Base-by-base conservation (phyloP, 1,140 invertebrate species). In the Colletes latitarsis region DNA sequence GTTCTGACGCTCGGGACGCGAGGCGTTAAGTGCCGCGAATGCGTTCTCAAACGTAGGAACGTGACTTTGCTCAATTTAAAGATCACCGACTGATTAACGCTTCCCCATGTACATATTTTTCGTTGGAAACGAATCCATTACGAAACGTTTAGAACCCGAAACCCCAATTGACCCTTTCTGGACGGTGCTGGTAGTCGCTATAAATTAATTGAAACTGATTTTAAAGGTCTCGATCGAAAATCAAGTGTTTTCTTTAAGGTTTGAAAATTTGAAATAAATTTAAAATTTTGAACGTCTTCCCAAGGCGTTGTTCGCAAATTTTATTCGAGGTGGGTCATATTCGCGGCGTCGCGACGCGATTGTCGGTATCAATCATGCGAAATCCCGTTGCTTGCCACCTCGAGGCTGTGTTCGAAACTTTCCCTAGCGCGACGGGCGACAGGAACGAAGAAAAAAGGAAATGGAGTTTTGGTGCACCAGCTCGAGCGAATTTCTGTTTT, bases 341-440 rank as follows among this genome's bases (percentile, higher is more conserved):
- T 67, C 72, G 74, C 62, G 43, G 41, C 52, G 49, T 84, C 49
- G 70, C 67, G 77, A 78, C 81, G 68, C 62, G 75, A 70, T 77
- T 58, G 74, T 69, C 66, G 77, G 76, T 82, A 89, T 88, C 81
- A 85, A 89, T 89, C 88, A 88, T 81, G 19, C 77, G 49, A 14
- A 4, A 73, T 64, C 81, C 83, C 57, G 75, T 68, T 79, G 62
- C 81, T 76, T 68, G 77, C 72, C 84, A 74, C 81, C 84, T 84
- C 77, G 63, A 75, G 83, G 82, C 83, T 80, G 46, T 69, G 75
- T 60, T 81, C 82, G 46, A 69, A 85, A 85, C 73, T 82, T 85
- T 84, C 70, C 41, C 10, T 43, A 52, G 57, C 60, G 15, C 62
- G 46, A 49, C 73, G 52, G 41, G 6, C 63, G 77, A 41, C 19